Evolutionary conservation across 1,140 invertebrate species (phyloP), one percentile per base, ranked within the genome.

Genomic region (Trypoxylus dichotomus): DNA sequence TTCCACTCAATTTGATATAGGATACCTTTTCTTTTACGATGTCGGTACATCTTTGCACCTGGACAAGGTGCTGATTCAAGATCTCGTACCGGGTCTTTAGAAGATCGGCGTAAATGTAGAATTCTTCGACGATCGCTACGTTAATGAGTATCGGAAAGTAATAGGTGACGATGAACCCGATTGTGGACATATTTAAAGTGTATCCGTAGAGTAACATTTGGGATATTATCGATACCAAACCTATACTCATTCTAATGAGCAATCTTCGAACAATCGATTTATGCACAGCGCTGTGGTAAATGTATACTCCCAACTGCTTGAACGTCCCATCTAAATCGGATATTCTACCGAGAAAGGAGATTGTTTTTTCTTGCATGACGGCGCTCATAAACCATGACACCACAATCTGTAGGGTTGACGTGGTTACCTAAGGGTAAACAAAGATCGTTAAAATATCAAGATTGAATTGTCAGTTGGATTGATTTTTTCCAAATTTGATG

Each of bases 241-340:
- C 43, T 7, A 75, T 21, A 19, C 19, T 11, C 19, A 47, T 37
- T 42, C 41, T 41, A 1, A 75, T 5, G 1, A 54, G 25, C n/a
- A 75, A 75, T 75, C 74, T 43, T 19, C 21, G 15, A 10, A 29
- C 27, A 13, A 75, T 27, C 8, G 32, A 37, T n/a, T 27, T 75
- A 21, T 75, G 21, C 1, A 58, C 21, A 19, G 42, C 77, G 5
- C 32, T 21, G 73, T 79, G 77, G 63, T 77, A 79, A 43, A 76
- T 75, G 68, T 76, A 79, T 29, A 79, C 60, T 0, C 78, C 78
- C 37, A 79, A 54, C 25, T 37, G n/a, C 27, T 24, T 29, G 27
- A 79, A 75, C 29, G 47, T 47, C 25, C 68, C 71, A 27, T 60
- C 71, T 3, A 79, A 10, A 10, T 79, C 27, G 3, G 76, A 47